phyloP scores from a whole-genome alignment of 2,888 invertebrate genomes.

The Spodoptera littoralis region DNA sequence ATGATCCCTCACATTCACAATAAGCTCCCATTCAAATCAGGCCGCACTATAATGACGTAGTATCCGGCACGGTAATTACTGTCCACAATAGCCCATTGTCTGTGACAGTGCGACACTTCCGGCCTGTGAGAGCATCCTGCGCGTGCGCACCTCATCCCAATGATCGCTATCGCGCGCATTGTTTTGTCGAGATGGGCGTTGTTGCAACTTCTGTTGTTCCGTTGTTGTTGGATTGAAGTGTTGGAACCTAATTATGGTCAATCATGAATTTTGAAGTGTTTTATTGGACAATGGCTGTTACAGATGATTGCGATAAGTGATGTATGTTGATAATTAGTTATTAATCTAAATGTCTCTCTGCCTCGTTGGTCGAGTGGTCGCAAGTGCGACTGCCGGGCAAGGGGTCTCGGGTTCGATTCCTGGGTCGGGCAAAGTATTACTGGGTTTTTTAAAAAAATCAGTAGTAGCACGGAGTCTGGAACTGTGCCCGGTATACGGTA shows the following conservation, averaged over 20 bases:
- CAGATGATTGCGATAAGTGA: background rate
- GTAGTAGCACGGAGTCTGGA: too few species aligned
- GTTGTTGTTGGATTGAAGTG: constrained; percentile 13
- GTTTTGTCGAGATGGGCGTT: constrained; percentile 55
- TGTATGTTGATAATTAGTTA: too few species aligned
- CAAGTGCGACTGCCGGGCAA: too few species aligned
- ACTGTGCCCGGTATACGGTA: too few species aligned
- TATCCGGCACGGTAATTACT: constrained; percentile 74
- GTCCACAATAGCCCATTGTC: constrained; percentile 84
- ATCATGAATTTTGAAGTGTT: background rate
- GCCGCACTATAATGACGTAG: constrained; percentile 68
- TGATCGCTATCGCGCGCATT: constrained; percentile 57
- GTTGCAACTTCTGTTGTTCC: constrained; percentile 44
- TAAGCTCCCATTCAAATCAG: constrained; percentile 54
- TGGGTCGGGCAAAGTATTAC: too few species aligned
- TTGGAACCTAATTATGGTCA: constrained; percentile 9
- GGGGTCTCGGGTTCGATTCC: too few species aligned
- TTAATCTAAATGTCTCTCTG: too few species aligned
- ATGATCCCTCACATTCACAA: constrained; percentile 43
- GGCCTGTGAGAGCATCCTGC: constrained; percentile 71
- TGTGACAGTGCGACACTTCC: constrained; percentile 77
- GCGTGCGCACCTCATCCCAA: constrained; percentile 60
- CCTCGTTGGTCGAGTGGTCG: too few species aligned
- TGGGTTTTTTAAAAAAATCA: too few species aligned
- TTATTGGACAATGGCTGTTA: background rate